Base-by-base conservation (phyloP, 2,888 invertebrate species). In the Lysandra coridon region DNA sequence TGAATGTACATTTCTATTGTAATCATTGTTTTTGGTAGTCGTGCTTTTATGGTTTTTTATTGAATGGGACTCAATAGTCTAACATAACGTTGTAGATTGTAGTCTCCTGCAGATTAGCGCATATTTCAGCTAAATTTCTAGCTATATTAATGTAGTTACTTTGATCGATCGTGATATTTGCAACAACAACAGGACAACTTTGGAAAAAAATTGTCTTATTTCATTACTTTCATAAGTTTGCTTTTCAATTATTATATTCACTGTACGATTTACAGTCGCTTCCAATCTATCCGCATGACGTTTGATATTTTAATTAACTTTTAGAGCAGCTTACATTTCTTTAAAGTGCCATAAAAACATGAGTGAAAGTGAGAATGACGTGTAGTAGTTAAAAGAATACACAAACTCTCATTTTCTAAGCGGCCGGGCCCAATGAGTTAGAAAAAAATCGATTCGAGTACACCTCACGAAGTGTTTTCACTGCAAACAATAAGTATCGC, bases 341-440 rank as follows among this genome's bases (percentile, higher is more conserved):
- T 37, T 69, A 14, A 69, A 69, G 33, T 33, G 14, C 69, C 53
- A 76, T 17, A 53, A 53, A 76, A 76, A 57, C 76, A 76, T 33
- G 57, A 23, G 76, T 76, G 76, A 76, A 53, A 76, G 76, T 76
- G 76, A 76, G 30, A 76, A 76, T 75, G 23, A 23, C 23, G 44
- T 75, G 49, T 75, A 76, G 12, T 76, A 76, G 53, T 76, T 33
- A 76, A 76, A 76, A 76, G 14, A 76, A 76, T 33, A 76, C 57
- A 53, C 75, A 75, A 75, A 75, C 75, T 75, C 76, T 53, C 76
- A 33, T 76, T 57, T 76, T 76, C 76, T 23, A 76, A 57, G 49
- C 57, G 57, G 57, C 57, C 33, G 30, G 76, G 76, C 76, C 76
- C 33, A 76, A 76, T 44, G 30, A 49, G 44, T 49, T 33, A 53